These are phyloP conservation scores for Euplagia quadripunctaria DNA, from an alignment of 2,888 invertebrate genomes.

Conservation along the genomic window DNA sequence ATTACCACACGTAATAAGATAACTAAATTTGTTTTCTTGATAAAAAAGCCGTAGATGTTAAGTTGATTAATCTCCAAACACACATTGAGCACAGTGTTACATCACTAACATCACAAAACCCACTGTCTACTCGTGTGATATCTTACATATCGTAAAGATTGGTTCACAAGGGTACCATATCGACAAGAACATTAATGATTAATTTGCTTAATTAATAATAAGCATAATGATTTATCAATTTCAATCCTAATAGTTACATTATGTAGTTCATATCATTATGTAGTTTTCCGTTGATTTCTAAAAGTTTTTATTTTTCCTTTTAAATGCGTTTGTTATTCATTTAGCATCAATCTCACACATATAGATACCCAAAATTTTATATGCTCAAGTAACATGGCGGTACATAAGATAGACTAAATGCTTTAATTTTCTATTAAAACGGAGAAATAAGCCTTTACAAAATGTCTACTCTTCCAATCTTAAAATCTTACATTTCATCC, in stretches of 20 bases:
- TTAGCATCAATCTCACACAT: no score
- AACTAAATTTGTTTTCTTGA: slow-evolving; percentile 27
- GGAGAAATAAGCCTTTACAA: background rate
- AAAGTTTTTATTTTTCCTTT: no score
- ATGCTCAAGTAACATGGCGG: no score
- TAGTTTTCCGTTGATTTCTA: no score
- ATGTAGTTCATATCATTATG: no score
- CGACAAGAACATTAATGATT: background rate
- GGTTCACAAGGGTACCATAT: slow-evolving; percentile 25
- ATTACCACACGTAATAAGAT: slow-evolving; percentile 9
- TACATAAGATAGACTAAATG: no score
- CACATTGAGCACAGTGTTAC: slow-evolving; percentile 56
- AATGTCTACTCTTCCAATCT: background rate
- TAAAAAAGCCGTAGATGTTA: slow-evolving; percentile 8
- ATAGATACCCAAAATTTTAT: no score
- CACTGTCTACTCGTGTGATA: slow-evolving; percentile 53
- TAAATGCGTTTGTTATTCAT: no score
- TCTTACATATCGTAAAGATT: slow-evolving; percentile 33
- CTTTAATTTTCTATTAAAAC: no score
- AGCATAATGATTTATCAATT: background rate
- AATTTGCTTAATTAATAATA: background rate
- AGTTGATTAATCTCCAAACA: slow-evolving; percentile 18
- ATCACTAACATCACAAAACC: slow-evolving; percentile 65
- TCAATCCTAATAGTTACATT: background rate
- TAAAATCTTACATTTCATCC: background rate